Evolutionary conservation across 2,797 vertebrate species (phyloP).

Genomic region (Iguana delicatissima): DNA sequence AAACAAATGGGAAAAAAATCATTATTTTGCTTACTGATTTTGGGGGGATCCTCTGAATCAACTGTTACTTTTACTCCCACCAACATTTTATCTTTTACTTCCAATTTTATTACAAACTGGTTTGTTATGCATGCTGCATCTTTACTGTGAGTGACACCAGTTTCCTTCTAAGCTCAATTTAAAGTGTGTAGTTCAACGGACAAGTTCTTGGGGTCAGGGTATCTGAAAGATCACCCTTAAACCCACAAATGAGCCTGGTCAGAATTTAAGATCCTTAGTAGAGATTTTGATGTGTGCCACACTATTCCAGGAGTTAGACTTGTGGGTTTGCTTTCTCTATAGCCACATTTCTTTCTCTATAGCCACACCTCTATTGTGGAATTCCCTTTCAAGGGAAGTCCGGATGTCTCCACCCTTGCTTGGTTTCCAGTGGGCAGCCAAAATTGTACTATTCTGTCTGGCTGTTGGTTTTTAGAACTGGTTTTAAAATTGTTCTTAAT

Average conservation of each 20-base stretch:
- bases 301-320: too few relatives aligned
- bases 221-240: too few relatives aligned
- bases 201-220: too few relatives aligned
- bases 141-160: neutral
- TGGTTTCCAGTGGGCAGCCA: too few relatives aligned
- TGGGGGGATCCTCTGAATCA: neutral
- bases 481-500: too few relatives aligned
- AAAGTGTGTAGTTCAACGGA: too few relatives aligned
- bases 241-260: too few relatives aligned
- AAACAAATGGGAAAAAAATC: neutral
- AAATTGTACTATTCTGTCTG: too few relatives aligned
- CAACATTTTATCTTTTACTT: neutral
- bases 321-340: too few relatives aligned
- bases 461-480: too few relatives aligned
- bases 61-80: neutral
- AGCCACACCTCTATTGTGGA: neutral
- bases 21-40: neutral
- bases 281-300: neutral
- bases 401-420: too few relatives aligned
- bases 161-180: neutral
- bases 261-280: neutral
- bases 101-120: neutral
- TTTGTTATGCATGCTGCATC: neutral
- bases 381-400: too few relatives aligned
- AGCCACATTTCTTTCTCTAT: neutral